Base-by-base conservation (phyloP, 2,797 vertebrate genomes). In the Australoheros facetus region DNA sequence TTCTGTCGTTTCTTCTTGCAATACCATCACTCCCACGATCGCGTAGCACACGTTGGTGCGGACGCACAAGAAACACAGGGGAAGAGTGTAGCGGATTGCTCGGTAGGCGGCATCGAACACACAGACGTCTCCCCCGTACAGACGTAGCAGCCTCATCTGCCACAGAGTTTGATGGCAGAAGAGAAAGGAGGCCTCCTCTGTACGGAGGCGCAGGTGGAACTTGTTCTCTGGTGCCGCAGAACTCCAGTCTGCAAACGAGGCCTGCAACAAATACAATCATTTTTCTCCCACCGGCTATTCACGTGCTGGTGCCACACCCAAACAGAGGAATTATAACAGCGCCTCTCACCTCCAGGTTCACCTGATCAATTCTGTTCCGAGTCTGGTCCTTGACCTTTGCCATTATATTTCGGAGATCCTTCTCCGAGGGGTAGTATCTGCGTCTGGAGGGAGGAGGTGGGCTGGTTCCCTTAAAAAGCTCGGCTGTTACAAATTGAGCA, bases 161-260 rank as follows among this genome's bases (percentile, higher is more conserved):
- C 80, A 82, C 45, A 66, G 70, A 0, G 75, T 82, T 75, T 82
- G 80, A 60, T 82, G 76, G 53, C 80, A 77, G 64, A 69, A 51
- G 64, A 69, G 64, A 26, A 69, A 51, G 6, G 64, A 26, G 16
- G 26, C 23, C 3, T 30, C 42, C 26, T 30, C 42, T 30, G 64
- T 69, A 8, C 3, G 42, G 6, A 69, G 2, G 10, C 42, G 64
- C 42, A 69, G 42, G 0, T 69, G 64, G 17, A 69, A 51, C 42
- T 30, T 51, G 64, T 69, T 17, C 1, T 30, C 64, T 4, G 64
- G 64, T 51, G 42, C 30, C 30, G 42, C 64, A 30, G 64, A 6
- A 51, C 42, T 4, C 64, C 64, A 69, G 48, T 30, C 64, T 69
- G 51, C 64, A 69, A 69, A 51, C 42, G 28, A 69, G 23, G 26